These are phyloP conservation scores for Acipenser oxyrinchus DNA, from an alignment of 2,797 vertebrate genomes.

Conservation along the genomic window DNA sequence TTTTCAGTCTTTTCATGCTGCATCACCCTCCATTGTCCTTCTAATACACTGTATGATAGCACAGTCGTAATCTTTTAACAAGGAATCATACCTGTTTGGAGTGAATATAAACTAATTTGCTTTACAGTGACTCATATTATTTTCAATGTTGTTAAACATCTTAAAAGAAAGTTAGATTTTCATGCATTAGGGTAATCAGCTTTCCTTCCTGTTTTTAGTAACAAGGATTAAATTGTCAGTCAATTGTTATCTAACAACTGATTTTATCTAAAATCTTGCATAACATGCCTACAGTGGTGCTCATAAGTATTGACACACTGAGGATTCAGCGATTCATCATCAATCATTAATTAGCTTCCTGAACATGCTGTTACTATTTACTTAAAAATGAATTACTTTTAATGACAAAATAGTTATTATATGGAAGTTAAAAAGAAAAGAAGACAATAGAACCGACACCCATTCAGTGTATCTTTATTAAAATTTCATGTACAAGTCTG, in stretches of 20 bases:
- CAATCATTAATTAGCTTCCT: no score
- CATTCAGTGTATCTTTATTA: no score
- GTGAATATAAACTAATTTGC: constrained; percentile 41
- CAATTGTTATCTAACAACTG: constrained; percentile 28
- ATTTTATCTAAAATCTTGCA: no score
- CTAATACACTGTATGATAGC: constrained; percentile 46
- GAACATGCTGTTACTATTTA: no score
- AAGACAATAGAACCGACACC: no score
- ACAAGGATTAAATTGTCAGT: constrained; percentile 65
- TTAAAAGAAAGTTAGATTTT: constrained; percentile 25
- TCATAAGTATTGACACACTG: no score
- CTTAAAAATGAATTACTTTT: no score
- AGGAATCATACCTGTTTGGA: constrained; percentile 24
- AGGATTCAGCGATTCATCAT: no score
- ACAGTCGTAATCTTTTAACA: constrained; percentile 54
- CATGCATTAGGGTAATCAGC: constrained; percentile 37
- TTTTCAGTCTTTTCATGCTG: constrained; percentile 26
- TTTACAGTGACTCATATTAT: constrained; percentile 50
- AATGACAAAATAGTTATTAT: no score
- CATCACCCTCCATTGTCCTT: constrained; percentile 5
- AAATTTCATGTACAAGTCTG: no score
- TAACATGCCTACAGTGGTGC: no score
- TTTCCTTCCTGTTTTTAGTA: constrained; percentile 53
- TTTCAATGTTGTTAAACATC: constrained; percentile 61
- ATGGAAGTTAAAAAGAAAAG: no score